Base-by-base conservation (phyloP, 2,797 vertebrate species). In the Lagorchestes hirsutus region DNA sequence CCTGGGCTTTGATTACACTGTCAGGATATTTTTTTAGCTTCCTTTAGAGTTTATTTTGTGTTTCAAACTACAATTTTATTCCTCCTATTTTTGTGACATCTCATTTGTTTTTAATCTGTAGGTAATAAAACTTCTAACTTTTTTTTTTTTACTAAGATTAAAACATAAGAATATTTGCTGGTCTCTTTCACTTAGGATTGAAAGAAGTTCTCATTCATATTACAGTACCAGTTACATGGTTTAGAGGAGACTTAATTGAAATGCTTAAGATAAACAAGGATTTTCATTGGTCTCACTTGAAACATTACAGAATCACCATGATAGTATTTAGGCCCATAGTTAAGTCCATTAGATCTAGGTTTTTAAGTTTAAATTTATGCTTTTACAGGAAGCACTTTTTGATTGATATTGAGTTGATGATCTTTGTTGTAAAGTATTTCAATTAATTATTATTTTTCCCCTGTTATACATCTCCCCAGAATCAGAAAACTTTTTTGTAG, bases 191-290 rank as follows among this genome's bases (percentile, higher is more conserved):
- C 22, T 40, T 40, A 9, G n/a, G 67, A 40, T 24, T 74, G 16
- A 40, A 82, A 74, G 46, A 18, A 40, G 8, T 46, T 82, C n/a
- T 40, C 2, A 46, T 40, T 40, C 8, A 74, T 74, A 16, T 74
- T 40, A 40, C n/a, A 74, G 3, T 74, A 40, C 5, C 16, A 74
- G 16, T 74, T 40, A 18, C 40, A 24, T 24, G 9, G n/a, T 82
- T 82, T 40, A 46, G 6, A 54, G 50, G 9, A 50, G 50, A 90
- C 3, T 94, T 92, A 93, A 94, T 52, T 91, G 34, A 24, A 10
- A 92, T 95, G 2, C n/a, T 59, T 74, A 93, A 55, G n/a, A 90
- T 54, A 11, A 92, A 55, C 12, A 91, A 96, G 93, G 93, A 18
- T 5, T 92, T 92, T 29, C 24, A n/a, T 29, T 74, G n/a, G 67